These are phyloP conservation scores for Batillaria attramentaria DNA, from an alignment of 1,140 invertebrate genomes.

Conservation along the genomic window DNA sequence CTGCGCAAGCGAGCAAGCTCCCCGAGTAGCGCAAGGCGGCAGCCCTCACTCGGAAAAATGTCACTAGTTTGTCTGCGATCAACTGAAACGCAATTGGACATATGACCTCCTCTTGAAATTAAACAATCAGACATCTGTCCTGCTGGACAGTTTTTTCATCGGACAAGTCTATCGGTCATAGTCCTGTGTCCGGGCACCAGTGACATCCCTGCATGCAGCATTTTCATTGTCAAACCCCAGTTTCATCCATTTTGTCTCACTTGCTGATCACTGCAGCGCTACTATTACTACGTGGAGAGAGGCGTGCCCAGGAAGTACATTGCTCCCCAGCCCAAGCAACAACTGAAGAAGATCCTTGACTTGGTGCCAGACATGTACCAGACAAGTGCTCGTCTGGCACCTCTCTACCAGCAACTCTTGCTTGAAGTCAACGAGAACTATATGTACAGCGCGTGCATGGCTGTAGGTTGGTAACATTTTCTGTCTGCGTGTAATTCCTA, in stretches of 20 bases:
- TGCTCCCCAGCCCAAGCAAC: background rate
- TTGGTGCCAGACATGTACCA: background rate
- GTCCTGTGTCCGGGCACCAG: too few species aligned
- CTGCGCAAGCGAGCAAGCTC: too few species aligned
- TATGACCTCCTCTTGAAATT: too few species aligned
- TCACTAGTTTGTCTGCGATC: too few species aligned
- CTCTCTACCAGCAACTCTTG: background rate
- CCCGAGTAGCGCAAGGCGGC: too few species aligned
- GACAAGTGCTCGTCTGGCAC: background rate
- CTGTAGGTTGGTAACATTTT: slow-evolving; percentile 3
- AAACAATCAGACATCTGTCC: too few species aligned
- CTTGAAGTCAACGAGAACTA: background rate
- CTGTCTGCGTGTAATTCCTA: too few species aligned
- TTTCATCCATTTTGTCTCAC: background rate
- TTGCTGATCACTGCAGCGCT: background rate
- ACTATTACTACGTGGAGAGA: background rate
- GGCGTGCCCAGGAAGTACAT: background rate
- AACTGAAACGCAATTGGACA: too few species aligned
- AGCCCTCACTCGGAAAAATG: too few species aligned
- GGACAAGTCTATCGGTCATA: too few species aligned
- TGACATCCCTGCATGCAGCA: too few species aligned
- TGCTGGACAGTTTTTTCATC: too few species aligned
- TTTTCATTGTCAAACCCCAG: slow-evolving; percentile 13
- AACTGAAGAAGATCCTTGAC: background rate
- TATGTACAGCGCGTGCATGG: background rate